Evolutionary conservation across 2,113 vertebrate species (phyloP).

Genomic region (Dromaius novaehollandiae): DNA sequence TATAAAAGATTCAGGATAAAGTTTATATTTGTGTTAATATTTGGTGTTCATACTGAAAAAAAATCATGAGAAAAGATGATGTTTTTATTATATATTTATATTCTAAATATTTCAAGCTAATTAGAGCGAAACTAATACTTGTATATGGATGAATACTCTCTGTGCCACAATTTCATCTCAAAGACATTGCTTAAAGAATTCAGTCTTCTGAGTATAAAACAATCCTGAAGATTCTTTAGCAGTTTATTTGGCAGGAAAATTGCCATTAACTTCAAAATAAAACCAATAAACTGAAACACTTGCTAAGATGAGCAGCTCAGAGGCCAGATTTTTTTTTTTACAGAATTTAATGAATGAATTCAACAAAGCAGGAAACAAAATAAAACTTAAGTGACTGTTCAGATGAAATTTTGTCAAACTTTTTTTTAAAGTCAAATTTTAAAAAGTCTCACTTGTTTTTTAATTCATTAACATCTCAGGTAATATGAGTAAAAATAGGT

Average conservation of each 20-base stretch:
- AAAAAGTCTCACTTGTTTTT: not conserved
- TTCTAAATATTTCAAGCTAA: not conserved
- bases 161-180: not conserved
- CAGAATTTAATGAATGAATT: not conserved
- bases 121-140: not conserved
- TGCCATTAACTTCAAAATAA: not conserved
- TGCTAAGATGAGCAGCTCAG: not conserved
- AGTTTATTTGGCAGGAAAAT: not conserved
- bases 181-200: not conserved
- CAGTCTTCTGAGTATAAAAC: not conserved
- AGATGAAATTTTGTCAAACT: not conserved
- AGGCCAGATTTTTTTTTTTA: not conserved
- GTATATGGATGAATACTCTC: not conserved
- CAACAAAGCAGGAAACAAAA: not conserved
- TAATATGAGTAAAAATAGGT: not conserved
- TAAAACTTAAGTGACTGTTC: not conserved
- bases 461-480: not conserved
- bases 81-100: not conserved
- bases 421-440: not conserved
- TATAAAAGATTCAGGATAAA: not conserved
- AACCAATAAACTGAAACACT: not conserved
- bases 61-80: not conserved
- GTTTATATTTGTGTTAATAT: not conserved
- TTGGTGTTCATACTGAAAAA: not conserved
- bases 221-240: not conserved